Conservation (phyloP, 2,888 invertebrate species). For the Hypomecis punctinalis region DNA sequence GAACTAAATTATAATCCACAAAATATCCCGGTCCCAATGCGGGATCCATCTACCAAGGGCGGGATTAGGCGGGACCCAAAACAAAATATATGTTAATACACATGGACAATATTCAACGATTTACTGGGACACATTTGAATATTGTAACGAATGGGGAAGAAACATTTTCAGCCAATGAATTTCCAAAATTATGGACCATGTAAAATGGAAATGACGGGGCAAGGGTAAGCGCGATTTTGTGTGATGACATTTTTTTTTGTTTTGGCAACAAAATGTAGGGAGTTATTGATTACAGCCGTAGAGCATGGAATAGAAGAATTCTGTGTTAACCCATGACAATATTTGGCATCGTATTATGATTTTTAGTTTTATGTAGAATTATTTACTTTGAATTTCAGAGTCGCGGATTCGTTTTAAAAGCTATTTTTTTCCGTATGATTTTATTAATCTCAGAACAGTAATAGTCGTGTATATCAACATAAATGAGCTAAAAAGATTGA, state of each 20-base stretch:
- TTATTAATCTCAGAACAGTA: no score
- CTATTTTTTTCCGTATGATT: no score
- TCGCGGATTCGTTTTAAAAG: no score
- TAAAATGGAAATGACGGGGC: conserved; percentile 6
- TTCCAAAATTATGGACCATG: conserved; percentile 25
- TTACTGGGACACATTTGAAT: conserved; percentile 24
- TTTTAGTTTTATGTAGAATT: no score
- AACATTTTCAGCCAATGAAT: conserved; percentile 14
- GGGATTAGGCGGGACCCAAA: conserved; percentile 37
- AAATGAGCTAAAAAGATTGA: no score
- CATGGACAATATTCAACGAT: conserved; percentile 34
- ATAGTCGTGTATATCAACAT: no score
- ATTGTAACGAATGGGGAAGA: conserved; percentile 14
- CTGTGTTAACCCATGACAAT: no score
- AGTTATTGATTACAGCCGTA: no score
- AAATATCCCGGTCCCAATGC: conserved; percentile 36
- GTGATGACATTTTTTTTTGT: not conserved
- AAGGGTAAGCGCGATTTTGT: not conserved
- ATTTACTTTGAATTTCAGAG: no score
- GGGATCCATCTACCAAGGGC: conserved; percentile 36
- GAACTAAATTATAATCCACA: conserved; percentile 21
- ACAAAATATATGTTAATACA: conserved; percentile 39
- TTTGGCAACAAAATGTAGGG: not conserved
- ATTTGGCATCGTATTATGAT: no score
- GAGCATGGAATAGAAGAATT: no score